Conservation (phyloP, 2,797 vertebrate genomes). For the Anguilla marmorata region DNA sequence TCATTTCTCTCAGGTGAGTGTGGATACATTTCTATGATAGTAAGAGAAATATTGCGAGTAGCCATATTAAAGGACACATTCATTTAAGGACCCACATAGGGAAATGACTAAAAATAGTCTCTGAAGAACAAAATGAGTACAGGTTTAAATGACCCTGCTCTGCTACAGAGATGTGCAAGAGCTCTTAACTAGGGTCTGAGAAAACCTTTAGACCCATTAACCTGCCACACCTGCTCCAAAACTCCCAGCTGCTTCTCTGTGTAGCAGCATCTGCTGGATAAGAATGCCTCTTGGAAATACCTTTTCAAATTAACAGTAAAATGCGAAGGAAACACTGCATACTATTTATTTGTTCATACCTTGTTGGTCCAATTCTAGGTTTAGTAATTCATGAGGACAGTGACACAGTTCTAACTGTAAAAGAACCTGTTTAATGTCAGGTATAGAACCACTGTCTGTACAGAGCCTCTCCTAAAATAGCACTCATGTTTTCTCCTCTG, state of each 20-base stretch:
- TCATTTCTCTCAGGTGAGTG: not conserved
- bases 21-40: not conserved
- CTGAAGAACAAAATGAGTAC: not conserved
- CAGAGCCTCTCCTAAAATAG: conserved; percentile 3
- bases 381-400: not conserved
- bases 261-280: not conserved
- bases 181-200: not conserved
- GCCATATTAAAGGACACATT: not conserved
- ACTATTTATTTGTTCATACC: not conserved
- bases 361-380: not conserved
- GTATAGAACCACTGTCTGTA: not conserved
- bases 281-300: not conserved
- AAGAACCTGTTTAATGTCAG: not conserved
- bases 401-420: not conserved
- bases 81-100: not conserved
- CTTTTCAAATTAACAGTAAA: not conserved
- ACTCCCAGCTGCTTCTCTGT: not conserved
- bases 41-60: not conserved
- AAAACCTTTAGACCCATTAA: conserved; percentile 29
- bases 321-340: not conserved
- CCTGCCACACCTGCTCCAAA: conserved; percentile 23
- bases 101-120: not conserved
- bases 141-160: not conserved
- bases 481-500: not conserved
- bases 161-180: not conserved